A percentile compares a stretch with the other conserved stretches of the same genome.
Conservation (phyloP, 2,113 vertebrate species). For the Scomber scombrus region DNA sequence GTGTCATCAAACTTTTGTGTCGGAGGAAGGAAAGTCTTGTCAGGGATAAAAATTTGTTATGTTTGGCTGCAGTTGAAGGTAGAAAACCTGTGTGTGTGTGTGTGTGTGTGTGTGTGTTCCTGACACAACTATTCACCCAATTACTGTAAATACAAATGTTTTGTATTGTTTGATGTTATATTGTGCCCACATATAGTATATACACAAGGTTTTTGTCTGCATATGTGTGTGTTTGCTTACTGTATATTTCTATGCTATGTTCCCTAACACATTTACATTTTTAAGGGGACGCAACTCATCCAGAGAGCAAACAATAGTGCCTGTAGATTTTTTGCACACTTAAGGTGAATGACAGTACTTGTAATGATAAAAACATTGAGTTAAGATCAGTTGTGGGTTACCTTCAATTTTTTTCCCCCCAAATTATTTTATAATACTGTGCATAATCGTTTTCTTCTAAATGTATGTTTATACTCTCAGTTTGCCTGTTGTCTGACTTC, state of each 20-base stretch:
- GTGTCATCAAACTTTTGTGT: constrained; percentile 73
- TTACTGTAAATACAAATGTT: constrained; percentile 23
- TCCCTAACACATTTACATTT: constrained; percentile 7
- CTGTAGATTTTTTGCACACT: neutral
- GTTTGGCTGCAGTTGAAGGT: constrained; percentile 48
- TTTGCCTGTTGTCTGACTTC: neutral
- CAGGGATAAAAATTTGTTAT: constrained; percentile 22
- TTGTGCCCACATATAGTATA: constrained; percentile 13
- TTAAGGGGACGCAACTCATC: neutral
- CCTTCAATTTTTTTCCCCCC: neutral
- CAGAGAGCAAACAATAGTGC: neutral
- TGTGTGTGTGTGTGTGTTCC: neutral
- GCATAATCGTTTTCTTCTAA: no score
- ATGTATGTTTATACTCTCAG: no score
- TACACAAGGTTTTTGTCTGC: neutral
- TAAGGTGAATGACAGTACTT: neutral
- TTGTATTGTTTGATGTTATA: constrained; percentile 8
- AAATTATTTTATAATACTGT: neutral
- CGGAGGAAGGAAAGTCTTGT: constrained; percentile 47
- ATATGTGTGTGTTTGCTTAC: constrained; percentile 8
- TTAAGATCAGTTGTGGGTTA: neutral
- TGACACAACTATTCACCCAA: constrained; percentile 19
- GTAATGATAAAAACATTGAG: neutral
- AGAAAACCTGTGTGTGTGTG: constrained; percentile 19
- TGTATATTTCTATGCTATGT: constrained; percentile 5